Conservation (phyloP, 1,140 invertebrate species). For the Megalonaias nervosa region DNA sequence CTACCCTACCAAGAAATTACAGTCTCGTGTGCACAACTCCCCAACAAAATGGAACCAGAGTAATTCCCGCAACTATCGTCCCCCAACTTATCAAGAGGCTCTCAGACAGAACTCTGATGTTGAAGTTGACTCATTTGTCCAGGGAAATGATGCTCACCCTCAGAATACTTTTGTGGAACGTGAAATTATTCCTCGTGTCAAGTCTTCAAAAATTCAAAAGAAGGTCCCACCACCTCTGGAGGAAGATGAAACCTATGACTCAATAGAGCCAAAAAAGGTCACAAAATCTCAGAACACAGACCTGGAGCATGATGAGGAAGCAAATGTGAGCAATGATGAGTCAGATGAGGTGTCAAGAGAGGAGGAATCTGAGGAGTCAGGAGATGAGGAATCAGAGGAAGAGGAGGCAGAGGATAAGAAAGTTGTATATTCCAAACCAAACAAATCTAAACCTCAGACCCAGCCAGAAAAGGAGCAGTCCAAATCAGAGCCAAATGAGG, state of each 20-base stretch:
- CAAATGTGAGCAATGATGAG: conserved; percentile 12
- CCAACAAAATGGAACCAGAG: too few species aligned
- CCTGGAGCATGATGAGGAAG: conserved; percentile 31
- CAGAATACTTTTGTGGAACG: conserved; percentile 33
- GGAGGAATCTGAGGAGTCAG: conserved; percentile 10
- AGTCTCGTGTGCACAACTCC: too few species aligned
- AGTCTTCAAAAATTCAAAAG: background rate
- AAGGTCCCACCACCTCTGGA: conserved; percentile 23
- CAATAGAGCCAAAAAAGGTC: conserved; percentile 29
- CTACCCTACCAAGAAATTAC: too few species aligned
- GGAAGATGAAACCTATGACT: conserved; percentile 30
- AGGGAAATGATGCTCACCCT: conserved; percentile 20
- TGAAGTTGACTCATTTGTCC: conserved; percentile 28
- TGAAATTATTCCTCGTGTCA: conserved; percentile 19
- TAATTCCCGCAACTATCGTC: conserved; percentile 14
- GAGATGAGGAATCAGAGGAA: conserved; percentile 7
- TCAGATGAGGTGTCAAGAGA: conserved; percentile 16
- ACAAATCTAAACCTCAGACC: background rate
- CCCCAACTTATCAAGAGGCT: conserved; percentile 32
- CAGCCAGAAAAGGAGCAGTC: background rate
- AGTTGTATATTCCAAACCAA: conserved; percentile 6
- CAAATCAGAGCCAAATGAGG: background rate
- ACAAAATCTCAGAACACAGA: conserved; percentile 8
- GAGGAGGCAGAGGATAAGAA: conserved; percentile 9
- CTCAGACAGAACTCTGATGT: conserved; percentile 25